These are phyloP conservation scores for Hippasteria phrygiana DNA, from an alignment of 53 echinoderm and acorn worm species.

Conservation along the genomic window DNA sequence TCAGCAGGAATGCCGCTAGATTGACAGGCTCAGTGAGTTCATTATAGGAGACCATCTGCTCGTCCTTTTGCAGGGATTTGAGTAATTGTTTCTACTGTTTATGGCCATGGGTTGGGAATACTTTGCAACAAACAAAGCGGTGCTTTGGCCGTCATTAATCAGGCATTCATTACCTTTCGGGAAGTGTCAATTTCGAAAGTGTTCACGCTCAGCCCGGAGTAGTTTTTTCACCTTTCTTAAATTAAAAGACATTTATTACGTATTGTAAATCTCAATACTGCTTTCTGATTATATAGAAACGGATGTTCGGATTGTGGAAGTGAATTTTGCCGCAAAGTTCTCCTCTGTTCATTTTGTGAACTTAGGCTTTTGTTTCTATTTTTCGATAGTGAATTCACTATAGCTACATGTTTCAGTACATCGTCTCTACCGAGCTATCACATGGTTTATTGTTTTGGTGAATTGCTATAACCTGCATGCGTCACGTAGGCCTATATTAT, in stretches of 20 bases:
- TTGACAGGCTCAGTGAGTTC: constrained; percentile 5
- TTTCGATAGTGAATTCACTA: too few species aligned
- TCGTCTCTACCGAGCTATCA: too few species aligned
- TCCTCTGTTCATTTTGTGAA: too few species aligned
- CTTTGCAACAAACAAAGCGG: neutral
- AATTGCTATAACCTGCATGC: too few species aligned
- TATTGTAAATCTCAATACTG: neutral
- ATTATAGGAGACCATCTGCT: constrained; percentile 25
- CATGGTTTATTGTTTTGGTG: too few species aligned
- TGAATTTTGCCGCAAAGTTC: too few species aligned
- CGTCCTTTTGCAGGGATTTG: neutral
- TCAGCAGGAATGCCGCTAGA: constrained; percentile 12
- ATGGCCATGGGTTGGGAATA: neutral
- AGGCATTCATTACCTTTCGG: neutral
- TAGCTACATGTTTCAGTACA: too few species aligned
- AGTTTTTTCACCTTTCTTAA: neutral
- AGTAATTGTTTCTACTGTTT: neutral
- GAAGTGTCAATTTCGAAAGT: neutral
- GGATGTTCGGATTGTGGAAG: too few species aligned
- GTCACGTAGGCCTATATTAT: too few species aligned
- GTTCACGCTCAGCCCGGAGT: neutral
- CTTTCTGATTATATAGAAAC: neutral
- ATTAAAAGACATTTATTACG: neutral
- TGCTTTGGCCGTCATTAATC: neutral
- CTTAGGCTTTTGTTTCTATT: too few species aligned